phyloP scores from a whole-genome alignment of 1,140 invertebrate genomes.

The Gonatopus flavifemur region DNA sequence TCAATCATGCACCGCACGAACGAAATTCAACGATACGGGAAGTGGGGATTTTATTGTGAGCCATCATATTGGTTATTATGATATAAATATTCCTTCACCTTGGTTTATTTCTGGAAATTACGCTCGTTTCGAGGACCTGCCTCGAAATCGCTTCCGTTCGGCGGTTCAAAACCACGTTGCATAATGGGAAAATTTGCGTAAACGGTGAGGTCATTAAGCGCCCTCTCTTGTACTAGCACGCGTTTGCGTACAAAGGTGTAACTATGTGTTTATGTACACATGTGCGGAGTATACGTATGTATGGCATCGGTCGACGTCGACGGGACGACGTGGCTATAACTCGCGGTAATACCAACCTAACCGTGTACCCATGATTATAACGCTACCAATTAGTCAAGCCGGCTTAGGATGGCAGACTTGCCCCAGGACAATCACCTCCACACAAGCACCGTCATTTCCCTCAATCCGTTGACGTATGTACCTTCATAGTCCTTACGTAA shows the following conservation, averaged over 20 bases:
- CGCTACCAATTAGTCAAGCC: conserved; percentile 59
- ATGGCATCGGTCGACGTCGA: conserved; percentile 28
- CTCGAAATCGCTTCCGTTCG: conserved; percentile 45
- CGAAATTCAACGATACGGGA: too few species aligned
- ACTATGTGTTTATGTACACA: too few species aligned
- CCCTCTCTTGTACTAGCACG: conserved; percentile 34
- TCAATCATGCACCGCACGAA: too few species aligned
- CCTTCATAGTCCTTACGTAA: too few species aligned
- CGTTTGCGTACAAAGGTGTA: too few species aligned
- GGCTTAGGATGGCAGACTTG: conserved; percentile 55
- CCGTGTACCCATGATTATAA: conserved; percentile 60
- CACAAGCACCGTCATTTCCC: too few species aligned
- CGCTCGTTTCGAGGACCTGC: conserved; percentile 36
- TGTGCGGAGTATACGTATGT: not conserved
- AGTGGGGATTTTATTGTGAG: too few species aligned
- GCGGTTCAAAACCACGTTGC: conserved; percentile 51
- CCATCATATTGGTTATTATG: too few species aligned
- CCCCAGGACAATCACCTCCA: conserved; percentile 32
- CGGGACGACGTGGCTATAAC: conserved; percentile 51
- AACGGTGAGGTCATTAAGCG: conserved; percentile 57
- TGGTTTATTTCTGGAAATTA: too few species aligned
- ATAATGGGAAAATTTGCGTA: conserved; percentile 61
- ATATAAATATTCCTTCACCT: too few species aligned
- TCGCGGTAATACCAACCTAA: conserved; percentile 60
- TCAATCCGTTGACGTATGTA: too few species aligned